These are phyloP conservation scores for Trachelus tabidus DNA, from an alignment of 2,888 invertebrate species.

Conservation along the genomic window DNA sequence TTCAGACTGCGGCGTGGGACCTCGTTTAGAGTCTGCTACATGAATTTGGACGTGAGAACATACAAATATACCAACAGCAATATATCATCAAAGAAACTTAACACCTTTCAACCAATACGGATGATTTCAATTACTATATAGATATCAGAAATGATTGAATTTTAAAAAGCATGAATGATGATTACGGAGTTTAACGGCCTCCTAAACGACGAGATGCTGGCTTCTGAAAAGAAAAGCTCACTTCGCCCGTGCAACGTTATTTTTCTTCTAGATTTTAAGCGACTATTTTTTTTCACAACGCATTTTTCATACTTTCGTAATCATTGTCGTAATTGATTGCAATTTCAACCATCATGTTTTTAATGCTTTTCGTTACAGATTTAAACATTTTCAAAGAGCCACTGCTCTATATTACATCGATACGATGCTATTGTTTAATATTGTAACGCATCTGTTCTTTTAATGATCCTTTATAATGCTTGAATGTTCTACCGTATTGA, in stretches of 20 bases:
- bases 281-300: background rate
- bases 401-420: background rate
- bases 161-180: background rate
- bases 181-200: background rate
- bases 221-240: background rate
- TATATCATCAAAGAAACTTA: background rate
- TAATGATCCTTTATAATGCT: background rate
- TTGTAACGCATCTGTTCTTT: background rate
- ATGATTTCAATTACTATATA: background rate
- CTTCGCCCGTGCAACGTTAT: background rate
- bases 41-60: background rate
- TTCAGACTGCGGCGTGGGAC: slow-evolving; percentile 1
- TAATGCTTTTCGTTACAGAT: background rate
- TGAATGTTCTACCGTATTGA: background rate
- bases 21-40: background rate
- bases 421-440: background rate
- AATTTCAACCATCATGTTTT: background rate
- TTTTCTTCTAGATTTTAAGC: background rate
- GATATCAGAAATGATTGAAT: background rate
- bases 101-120: background rate
- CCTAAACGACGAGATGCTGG: background rate
- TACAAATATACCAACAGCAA: background rate
- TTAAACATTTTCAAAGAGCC: background rate
- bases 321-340: background rate
- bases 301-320: background rate